A percentile compares a stretch with the other conserved stretches of the same genome.
Conservation (phyloP, 2,113 vertebrate species). For the Tonatia bakeri region DNA sequence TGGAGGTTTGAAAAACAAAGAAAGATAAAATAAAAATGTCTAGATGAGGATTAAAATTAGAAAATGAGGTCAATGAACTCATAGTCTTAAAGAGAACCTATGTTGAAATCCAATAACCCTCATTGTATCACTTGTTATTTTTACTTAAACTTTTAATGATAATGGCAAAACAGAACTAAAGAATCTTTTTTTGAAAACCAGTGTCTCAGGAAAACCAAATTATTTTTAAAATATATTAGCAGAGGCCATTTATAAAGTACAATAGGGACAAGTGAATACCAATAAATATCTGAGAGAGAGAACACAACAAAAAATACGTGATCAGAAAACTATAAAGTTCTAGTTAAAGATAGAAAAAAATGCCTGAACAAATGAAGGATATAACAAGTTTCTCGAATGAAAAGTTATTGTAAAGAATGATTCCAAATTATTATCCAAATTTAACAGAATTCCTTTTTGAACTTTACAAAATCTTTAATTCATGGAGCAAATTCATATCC, state of each 20-base stretch:
- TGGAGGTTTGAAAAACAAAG: neutral
- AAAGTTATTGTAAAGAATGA: neutral
- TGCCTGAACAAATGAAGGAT: neutral
- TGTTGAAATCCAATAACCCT: neutral
- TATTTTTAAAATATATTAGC: neutral
- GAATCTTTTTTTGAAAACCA: conserved; percentile 17
- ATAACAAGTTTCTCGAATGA: neutral
- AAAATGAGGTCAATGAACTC: neutral
- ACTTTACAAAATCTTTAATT: neutral
- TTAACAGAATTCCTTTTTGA: neutral
- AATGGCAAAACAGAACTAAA: neutral
- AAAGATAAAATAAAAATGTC: too few relatives aligned
- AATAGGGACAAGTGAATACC: neutral
- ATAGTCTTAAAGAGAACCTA: neutral
- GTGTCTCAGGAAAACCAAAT: neutral
- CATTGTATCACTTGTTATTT: neutral
- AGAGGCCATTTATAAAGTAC: neutral
- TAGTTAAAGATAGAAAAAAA: neutral
- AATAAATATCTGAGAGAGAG: neutral
- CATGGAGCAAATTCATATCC: neutral
- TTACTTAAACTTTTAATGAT: neutral
- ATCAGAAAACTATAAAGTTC: conserved; percentile 8
- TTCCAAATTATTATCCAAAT: neutral
- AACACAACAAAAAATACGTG: neutral
- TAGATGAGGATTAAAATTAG: too few relatives aligned